These are phyloP conservation scores for Panzeria rudis DNA, from an alignment of 2,888 invertebrate genomes.

Conservation along the genomic window DNA sequence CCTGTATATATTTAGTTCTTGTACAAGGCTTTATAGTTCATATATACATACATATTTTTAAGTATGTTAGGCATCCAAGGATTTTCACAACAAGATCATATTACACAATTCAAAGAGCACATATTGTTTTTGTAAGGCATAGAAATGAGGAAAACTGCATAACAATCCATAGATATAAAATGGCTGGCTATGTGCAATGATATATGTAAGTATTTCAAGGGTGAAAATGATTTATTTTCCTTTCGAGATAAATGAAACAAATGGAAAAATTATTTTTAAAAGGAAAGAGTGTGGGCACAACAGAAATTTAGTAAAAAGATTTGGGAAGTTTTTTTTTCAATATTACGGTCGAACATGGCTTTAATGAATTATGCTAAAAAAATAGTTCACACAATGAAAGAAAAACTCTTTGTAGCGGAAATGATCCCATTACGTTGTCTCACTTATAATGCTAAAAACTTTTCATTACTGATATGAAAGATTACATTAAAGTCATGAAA, in stretches of 20 bases:
- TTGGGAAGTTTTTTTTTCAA: background rate
- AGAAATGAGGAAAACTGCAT: constrained; percentile 19
- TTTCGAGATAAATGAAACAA: background rate
- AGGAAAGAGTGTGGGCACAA: background rate
- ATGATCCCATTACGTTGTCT: too few relatives aligned
- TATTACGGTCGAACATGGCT: background rate
- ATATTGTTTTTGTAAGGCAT: constrained; percentile 37
- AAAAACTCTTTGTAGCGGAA: too few relatives aligned
- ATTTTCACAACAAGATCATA: constrained; percentile 58
- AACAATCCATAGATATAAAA: constrained; percentile 39
- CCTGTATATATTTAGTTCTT: constrained; percentile 49
- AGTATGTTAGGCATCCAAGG: constrained; percentile 45
- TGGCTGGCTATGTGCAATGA: constrained; percentile 25
- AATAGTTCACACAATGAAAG: too few relatives aligned
- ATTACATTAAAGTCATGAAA: too few relatives aligned
- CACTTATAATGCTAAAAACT: too few relatives aligned
- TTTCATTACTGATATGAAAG: too few relatives aligned
- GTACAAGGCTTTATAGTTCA: constrained; percentile 32
- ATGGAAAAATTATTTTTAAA: background rate
- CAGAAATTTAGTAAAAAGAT: background rate
- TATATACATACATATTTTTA: background rate
- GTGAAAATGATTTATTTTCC: constrained; percentile 22
- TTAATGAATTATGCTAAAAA: background rate
- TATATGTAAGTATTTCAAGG: constrained; percentile 37
- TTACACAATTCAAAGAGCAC: constrained; percentile 48